Conservation (phyloP, 2,113 vertebrate genomes). For the Sphaerodactylus townsendi region DNA sequence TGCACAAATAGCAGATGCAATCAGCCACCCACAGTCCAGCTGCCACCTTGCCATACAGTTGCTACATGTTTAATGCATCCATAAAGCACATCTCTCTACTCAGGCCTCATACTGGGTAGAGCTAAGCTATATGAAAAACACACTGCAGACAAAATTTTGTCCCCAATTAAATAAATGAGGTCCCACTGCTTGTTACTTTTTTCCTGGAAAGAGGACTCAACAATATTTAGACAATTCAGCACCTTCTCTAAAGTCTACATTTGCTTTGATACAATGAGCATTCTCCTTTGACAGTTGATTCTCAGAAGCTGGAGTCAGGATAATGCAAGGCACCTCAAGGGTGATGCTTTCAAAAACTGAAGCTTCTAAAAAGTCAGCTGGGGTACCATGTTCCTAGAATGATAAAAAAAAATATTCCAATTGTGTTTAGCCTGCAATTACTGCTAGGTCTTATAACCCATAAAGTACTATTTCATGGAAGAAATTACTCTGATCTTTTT, state of each 20-base stretch:
- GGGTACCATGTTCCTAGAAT: background rate
- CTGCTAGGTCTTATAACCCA: background rate
- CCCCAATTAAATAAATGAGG: background rate
- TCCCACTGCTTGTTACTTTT: background rate
- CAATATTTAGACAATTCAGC: background rate
- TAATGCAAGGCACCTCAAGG: slow-evolving; percentile 27
- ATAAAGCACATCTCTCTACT: background rate
- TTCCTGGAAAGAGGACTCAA: background rate
- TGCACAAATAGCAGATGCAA: background rate
- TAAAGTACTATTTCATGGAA: background rate
- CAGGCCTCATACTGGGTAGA: background rate
- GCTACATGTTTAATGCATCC: background rate
- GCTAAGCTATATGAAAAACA: background rate
- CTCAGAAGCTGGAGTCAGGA: slow-evolving; percentile 28
- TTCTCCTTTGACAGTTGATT: slow-evolving; percentile 37
- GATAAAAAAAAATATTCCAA: background rate
- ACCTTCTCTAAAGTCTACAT: accelerated
- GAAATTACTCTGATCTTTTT: background rate
- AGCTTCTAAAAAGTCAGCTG: slow-evolving; percentile 6
- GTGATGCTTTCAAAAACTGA: background rate
- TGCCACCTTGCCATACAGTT: background rate
- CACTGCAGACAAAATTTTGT: background rate
- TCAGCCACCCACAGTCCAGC: background rate
- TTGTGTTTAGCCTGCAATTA: background rate
- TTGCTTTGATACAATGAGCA: background rate